Evolutionary conservation across 2,888 invertebrate genomes (phyloP).

Genomic region (Saturnia pavonia): DNA sequence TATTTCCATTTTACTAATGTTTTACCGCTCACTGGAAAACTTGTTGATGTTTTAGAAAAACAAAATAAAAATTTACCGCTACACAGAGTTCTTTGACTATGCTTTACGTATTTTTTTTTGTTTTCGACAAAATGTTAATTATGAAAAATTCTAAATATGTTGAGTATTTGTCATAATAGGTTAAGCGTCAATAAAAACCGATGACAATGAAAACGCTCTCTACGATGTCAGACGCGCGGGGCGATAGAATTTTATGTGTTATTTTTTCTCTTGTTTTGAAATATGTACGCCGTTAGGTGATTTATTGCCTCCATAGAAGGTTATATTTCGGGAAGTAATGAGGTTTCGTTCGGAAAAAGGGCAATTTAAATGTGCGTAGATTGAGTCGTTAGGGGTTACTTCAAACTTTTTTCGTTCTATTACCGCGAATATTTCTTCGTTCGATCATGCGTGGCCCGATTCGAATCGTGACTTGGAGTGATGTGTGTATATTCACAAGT

Average conservation of each 20-base stretch:
- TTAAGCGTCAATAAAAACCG: not conserved
- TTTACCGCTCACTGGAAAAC: too few relatives aligned
- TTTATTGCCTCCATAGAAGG: slow-evolving; percentile 79
- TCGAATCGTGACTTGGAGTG: slow-evolving; percentile 42
- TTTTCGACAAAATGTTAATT: too few relatives aligned
- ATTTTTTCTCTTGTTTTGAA: slow-evolving; percentile 80
- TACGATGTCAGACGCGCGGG: slow-evolving; percentile 73
- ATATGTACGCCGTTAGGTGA: slow-evolving; percentile 80
- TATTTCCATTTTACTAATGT: not conserved
- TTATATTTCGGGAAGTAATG: slow-evolving; percentile 81
- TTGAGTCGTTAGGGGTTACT: slow-evolving; percentile 64
- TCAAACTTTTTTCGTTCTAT: slow-evolving; percentile 15
- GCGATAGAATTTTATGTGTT: slow-evolving; percentile 79
- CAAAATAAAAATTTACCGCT: too few relatives aligned
- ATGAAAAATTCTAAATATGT: not conserved
- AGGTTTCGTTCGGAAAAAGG: slow-evolving; percentile 80
- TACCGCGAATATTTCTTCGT: slow-evolving; percentile 27
- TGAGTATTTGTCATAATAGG: not conserved
- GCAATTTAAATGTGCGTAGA: slow-evolving; percentile 80
- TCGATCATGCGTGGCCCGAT: slow-evolving; percentile 44
- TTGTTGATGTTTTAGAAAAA: too few relatives aligned
- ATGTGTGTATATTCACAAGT: slow-evolving; percentile 28
- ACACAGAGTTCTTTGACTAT: too few relatives aligned
- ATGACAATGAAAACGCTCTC: slow-evolving; percentile 54
- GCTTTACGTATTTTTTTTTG: not conserved